These are phyloP conservation scores for Tolmerus cingulatus DNA, from an alignment of 2,888 invertebrate species.

Conservation along the genomic window DNA sequence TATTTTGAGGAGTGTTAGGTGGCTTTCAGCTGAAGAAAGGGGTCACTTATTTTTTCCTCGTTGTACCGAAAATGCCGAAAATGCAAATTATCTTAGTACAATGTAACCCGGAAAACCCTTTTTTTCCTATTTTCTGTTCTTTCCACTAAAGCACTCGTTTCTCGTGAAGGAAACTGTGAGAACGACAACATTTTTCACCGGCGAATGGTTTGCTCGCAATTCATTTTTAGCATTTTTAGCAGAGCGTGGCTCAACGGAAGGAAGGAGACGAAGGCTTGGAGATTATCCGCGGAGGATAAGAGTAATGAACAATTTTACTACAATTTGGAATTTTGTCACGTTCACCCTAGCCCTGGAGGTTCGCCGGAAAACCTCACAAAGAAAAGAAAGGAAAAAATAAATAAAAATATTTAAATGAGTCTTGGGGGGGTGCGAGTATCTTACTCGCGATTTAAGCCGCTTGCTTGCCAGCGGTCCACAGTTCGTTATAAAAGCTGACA, in stretches of 20 bases:
- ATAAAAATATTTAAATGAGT: not conserved
- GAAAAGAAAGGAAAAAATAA: not conserved
- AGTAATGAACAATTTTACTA: not conserved
- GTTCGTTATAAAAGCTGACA: not conserved
- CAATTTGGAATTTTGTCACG: conserved; percentile 24
- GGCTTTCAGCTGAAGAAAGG: not conserved
- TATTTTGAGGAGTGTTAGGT: not conserved
- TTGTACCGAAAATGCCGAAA: not conserved
- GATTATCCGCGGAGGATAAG: conserved; percentile 8
- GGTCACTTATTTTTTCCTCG: not conserved
- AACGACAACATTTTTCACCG: not conserved
- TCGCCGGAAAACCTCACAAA: not conserved
- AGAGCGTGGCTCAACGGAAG: not conserved
- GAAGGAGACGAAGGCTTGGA: not conserved
- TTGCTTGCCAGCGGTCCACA: not conserved
- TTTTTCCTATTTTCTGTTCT: not conserved
- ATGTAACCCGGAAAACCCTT: not conserved
- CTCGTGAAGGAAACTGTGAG: not conserved
- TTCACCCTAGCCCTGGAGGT: not conserved
- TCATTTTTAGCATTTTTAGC: not conserved
- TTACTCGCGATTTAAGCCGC: not conserved
- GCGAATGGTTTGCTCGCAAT: conserved; percentile 4
- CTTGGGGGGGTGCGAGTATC: not conserved
- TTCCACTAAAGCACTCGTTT: not conserved
- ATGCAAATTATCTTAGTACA: not conserved